Base-by-base conservation (phyloP, 2,113 vertebrate genomes). In the Trogon surrucura region DNA sequence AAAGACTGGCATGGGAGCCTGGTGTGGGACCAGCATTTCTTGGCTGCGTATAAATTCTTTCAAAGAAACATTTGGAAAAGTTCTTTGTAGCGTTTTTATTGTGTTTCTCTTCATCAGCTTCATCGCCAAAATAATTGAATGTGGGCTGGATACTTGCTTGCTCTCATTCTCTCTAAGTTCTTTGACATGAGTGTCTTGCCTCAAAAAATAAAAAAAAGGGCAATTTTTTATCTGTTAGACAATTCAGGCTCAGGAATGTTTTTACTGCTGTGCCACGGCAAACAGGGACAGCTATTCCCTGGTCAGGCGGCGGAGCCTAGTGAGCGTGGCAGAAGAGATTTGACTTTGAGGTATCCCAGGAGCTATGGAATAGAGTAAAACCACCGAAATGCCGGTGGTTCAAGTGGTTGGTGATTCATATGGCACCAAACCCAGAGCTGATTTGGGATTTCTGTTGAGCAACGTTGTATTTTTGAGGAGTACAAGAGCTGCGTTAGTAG, bases 11-110 rank as follows among this genome's bases (percentile, higher is more conserved):
- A 19, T 16, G 90, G 80, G 89, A 89, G 27, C 66, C 65, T 96
- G 73, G 48, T 71, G 64, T 53, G 57, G 34, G 45, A 60, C 51
- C 53, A 82, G 69, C 53, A 48, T 83, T 96, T 97, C 56, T 95
- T 95, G 89, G 83, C 93, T 34, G n/a, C 61, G 27, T 79, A 89
- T 88, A 92, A 56, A 91, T 89, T 95, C 64, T 96, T 95, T 94
- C 80, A 93, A 91, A 96, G 74, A 81, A 94, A 75, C 78, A 77
- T 95, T 97, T 96, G 86, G 92, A 82, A 87, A 81, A 96, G 71
- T n/a, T 90, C 69, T 91, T 79, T 95, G 69, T 88, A 78, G 93
- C 23, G 6, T 73, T 88, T 96, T 91, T 91, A 62, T 93, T 93
- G 60, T 78, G 81, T 62, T 95, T 95, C 93, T 88, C 57, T 95